phyloP scores from a whole-genome alignment of 2,113 vertebrate species.

The Zeus faber region DNA sequence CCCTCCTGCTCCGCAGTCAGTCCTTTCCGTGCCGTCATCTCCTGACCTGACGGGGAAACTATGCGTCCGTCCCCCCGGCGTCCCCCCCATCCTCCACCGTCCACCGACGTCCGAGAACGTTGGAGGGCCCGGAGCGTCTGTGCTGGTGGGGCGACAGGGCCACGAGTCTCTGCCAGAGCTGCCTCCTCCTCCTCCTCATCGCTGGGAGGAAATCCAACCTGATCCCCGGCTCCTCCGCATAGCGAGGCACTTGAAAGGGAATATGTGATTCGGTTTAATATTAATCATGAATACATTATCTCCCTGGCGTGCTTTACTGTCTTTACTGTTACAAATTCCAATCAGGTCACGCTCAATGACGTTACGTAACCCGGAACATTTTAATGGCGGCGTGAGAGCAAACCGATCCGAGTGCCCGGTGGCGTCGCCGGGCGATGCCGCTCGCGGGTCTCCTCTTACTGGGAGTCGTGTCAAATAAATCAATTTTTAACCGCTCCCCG shows the following conservation, averaged over 20 bases:
- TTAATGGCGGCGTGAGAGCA: conserved; percentile 8
- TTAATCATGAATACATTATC: conserved; percentile 71
- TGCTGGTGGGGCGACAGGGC: no score
- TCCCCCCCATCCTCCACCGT: no score
- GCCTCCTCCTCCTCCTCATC: conserved; percentile 8
- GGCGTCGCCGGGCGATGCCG: background rate
- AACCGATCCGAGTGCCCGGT: background rate
- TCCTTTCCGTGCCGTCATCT: no score
- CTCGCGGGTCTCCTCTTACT: conserved; percentile 4
- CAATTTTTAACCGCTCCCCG: no score
- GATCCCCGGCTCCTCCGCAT: conserved; percentile 61
- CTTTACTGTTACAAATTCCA: conserved; percentile 53
- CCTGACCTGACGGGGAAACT: no score
- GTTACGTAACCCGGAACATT: conserved; percentile 42
- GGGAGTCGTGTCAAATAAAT: no score
- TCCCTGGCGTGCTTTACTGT: conserved; percentile 27
- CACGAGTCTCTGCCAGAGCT: no score
- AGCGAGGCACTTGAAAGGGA: conserved; percentile 73
- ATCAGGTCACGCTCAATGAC: conserved; percentile 35
- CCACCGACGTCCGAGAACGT: no score
- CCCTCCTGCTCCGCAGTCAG: background rate
- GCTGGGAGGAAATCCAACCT: conserved; percentile 56
- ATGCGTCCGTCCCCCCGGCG: no score
- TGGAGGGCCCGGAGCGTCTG: no score
- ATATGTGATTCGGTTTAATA: conserved; percentile 73